Percentiles rank a stretch among this genome's conserved stretches.
phyloP scores from a whole-genome alignment of 1,140 invertebrate species.

The Diachasma alloeum region DNA sequence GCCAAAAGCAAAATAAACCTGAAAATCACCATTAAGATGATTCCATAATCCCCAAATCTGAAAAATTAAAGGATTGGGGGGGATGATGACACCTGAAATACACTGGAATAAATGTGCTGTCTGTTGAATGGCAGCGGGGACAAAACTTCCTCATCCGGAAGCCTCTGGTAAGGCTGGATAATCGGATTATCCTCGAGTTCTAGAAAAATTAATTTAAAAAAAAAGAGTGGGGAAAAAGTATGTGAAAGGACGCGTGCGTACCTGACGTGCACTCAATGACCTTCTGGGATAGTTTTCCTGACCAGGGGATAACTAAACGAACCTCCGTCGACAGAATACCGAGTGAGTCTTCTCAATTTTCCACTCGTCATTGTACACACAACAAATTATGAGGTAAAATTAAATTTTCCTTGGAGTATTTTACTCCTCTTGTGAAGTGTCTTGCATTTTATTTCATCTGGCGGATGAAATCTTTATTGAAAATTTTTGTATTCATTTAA shows the following conservation, averaged over 20 bases:
- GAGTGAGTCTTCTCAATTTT: slow-evolving; percentile 1
- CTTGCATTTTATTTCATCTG: no score
- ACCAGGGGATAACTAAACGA: not conserved
- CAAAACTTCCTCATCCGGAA: slow-evolving; percentile 49
- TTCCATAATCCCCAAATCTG: no score
- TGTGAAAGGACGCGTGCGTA: not conserved
- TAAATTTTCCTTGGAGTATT: no score
- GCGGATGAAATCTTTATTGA: no score
- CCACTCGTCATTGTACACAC: not conserved
- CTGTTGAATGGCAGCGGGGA: slow-evolving; percentile 37
- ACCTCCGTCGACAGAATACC: not conserved
- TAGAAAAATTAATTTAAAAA: slow-evolving; percentile 36
- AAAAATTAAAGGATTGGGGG: no score
- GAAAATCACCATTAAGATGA: not conserved
- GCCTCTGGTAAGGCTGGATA: slow-evolving; percentile 48
- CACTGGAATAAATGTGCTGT: slow-evolving; percentile 35
- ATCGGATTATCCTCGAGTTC: slow-evolving; percentile 48
- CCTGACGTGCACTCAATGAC: not conserved
- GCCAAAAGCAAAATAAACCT: not conserved
- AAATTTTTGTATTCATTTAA: no score
- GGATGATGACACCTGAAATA: slow-evolving; percentile 30
- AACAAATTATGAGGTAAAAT: no score
- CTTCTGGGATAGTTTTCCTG: not conserved
- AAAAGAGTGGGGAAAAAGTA: not conserved
- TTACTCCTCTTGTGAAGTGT: no score